Base-by-base conservation (phyloP, 2,888 invertebrate species). In the Muschampia plurimacula region DNA sequence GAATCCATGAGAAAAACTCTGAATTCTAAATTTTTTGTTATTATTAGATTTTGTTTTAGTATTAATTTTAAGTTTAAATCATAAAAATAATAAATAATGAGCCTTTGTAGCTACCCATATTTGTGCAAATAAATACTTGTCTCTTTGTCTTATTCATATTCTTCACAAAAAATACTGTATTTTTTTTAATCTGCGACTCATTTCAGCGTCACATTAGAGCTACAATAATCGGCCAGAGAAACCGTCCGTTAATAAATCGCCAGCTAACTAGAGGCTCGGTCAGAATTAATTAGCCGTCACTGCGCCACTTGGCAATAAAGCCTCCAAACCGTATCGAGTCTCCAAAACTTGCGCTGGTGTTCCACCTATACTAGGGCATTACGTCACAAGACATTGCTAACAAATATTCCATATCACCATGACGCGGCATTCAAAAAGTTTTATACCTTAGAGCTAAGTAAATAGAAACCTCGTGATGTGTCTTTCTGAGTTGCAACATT, bases 211-310 rank as follows among this genome's bases (percentile, higher is more conserved):
- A 22, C 66, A 71, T 71, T 52, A 66, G 46, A 6, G 39, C 66
- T 36, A 41, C 39, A 71, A 52, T 73, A 72, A 59, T 41, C 39
- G 52, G 8, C 3, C 12, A 22, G 67, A 75, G 79, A 76, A 78
- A 78, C 74, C 75, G 73, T 76, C 74, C 79, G 78, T 77, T 79
- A 83, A 83, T 82, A 86, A 88, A 88, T 85, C 85, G 84, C 80
- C 75, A 77, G 81, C 81, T 85, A 82, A 84, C 86, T 84, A 85
- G 81, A 66, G 71, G 59, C 71, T 85, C 81, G 84, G 84, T 83
- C 84, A 84, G 83, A 85, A 86, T 88, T 90, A 89, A 89, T 89
- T 88, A 85, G 83, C 81, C 86, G 82, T 82, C 84, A 80, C 82
- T 77, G 13, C 72, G 79, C 80, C 81, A 75, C 77, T 82, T 80